Conservation (phyloP, 1,140 invertebrate species). For the Habropoda laboriosa region DNA sequence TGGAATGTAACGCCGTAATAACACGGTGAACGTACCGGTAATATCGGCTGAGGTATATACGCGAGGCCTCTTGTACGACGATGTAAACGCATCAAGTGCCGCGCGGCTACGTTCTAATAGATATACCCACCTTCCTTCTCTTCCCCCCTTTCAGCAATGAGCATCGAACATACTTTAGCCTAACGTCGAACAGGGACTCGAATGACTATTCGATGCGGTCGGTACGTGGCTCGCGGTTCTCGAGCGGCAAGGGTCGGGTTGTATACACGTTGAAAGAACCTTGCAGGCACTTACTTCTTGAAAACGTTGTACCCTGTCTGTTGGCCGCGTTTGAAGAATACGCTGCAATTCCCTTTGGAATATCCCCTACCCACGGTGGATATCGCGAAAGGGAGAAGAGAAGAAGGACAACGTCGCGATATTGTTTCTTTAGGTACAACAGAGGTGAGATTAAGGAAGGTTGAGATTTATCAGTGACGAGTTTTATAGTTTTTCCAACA, state of each 20-base stretch:
- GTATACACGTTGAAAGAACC: slow-evolving; percentile 24
- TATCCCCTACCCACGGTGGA: background rate
- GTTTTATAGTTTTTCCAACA: background rate
- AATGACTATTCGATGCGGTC: slow-evolving; percentile 56
- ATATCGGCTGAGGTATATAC: slow-evolving; percentile 61
- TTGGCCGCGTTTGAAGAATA: slow-evolving; percentile 57
- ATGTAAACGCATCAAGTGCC: slow-evolving; percentile 63
- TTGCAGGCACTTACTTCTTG: slow-evolving; percentile 29
- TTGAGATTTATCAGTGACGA: background rate
- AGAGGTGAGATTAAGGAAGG: too few species aligned
- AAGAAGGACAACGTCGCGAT: background rate
- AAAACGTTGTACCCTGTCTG: slow-evolving; percentile 65
- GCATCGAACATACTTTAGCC: slow-evolving; percentile 47
- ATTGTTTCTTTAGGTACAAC: background rate
- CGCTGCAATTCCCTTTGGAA: slow-evolving; percentile 1
- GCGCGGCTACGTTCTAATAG: slow-evolving; percentile 61
- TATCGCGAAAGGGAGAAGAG: background rate
- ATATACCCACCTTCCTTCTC: slow-evolving; percentile 55
- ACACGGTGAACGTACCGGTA: slow-evolving; percentile 59
- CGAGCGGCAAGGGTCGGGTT: slow-evolving; percentile 16
- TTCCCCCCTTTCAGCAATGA: slow-evolving; percentile 31
- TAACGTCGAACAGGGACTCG: slow-evolving; percentile 54
- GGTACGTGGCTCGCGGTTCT: background rate
- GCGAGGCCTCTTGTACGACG: slow-evolving; percentile 29
- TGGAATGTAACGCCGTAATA: slow-evolving; percentile 71